Evolutionary conservation across 1,140 invertebrate genomes (phyloP).

Genomic region (Uloborus diversus): DNA sequence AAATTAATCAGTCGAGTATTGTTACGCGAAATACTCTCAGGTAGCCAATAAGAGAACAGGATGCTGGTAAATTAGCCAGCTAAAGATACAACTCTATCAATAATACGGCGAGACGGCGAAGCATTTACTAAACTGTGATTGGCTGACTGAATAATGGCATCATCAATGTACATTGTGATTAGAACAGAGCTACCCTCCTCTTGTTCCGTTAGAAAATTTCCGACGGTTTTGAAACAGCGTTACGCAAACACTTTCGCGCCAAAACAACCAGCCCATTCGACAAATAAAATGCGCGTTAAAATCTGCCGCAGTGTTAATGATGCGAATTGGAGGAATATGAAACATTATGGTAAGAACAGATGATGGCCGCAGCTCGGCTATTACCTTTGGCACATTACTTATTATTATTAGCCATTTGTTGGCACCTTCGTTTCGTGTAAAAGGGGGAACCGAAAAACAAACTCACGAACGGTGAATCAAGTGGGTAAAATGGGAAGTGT

Average conservation of each 20-base stretch:
- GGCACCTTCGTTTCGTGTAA: not conserved
- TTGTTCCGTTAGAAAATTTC: slow-evolving; percentile 22
- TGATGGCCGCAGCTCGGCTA: slow-evolving; percentile 21
- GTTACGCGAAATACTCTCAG: too few relatives aligned
- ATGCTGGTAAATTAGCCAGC: too few relatives aligned
- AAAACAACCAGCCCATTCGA: slow-evolving; percentile 21
- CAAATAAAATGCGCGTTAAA: slow-evolving; percentile 48
- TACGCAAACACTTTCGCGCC: slow-evolving; percentile 5
- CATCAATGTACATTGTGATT: slow-evolving; percentile 34
- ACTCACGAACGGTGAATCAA: slow-evolving; percentile 19
- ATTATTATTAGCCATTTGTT: slow-evolving; percentile 50
- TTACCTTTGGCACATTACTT: slow-evolving; percentile 48
- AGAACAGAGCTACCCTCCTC: slow-evolving; percentile 4
- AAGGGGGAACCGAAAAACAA: slow-evolving; percentile 15
- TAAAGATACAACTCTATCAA: not conserved
- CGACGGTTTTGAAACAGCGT: slow-evolving; percentile 10
- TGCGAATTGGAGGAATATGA: slow-evolving; percentile 44
- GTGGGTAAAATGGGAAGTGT: slow-evolving; percentile 25
- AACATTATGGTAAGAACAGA: slow-evolving; percentile 41
- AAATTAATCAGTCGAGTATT: too few relatives aligned
- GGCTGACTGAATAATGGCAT: slow-evolving; percentile 24
- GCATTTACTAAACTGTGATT: slow-evolving; percentile 22
- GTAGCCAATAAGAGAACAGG: too few relatives aligned
- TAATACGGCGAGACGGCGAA: not conserved
- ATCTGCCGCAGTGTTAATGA: slow-evolving; percentile 45